Evolutionary conservation across 2,888 invertebrate species (phyloP).

Genomic region (Phlogophora meticulosa): DNA sequence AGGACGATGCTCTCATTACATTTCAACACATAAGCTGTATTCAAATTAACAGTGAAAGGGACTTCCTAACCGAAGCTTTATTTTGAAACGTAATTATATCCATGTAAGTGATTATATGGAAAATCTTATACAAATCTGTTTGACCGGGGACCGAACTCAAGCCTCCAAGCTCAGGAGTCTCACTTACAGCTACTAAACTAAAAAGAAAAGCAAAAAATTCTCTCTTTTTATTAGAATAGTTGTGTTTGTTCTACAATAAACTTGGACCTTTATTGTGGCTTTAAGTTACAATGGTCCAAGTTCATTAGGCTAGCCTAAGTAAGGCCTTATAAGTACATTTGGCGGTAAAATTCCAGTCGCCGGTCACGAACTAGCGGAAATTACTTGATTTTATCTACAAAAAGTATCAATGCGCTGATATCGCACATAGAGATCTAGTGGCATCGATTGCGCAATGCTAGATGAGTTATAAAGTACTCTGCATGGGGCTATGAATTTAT

Average conservation of each 20-base stretch:
- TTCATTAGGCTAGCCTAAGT: too few relatives aligned
- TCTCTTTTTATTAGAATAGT: not conserved
- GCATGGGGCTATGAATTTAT: slow-evolving; percentile 6
- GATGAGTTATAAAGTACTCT: slow-evolving; percentile 20
- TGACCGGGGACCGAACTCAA: too few relatives aligned
- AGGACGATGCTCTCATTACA: slow-evolving; percentile 4
- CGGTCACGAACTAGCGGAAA: slow-evolving; percentile 25
- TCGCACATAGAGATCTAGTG: slow-evolving; percentile 25
- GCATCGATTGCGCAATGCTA: slow-evolving; percentile 14
- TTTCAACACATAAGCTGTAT: not conserved
- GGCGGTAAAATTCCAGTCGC: not conserved
- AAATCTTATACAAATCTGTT: too few relatives aligned
- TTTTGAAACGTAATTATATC: not conserved
- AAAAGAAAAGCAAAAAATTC: not conserved
- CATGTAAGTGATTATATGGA: too few relatives aligned
- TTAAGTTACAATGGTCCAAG: too few relatives aligned
- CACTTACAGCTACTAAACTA: not conserved
- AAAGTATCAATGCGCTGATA: slow-evolving; percentile 20
- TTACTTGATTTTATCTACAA: slow-evolving; percentile 39
- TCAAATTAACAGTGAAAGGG: not conserved
- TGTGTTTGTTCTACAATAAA: not conserved
- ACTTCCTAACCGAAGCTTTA: not conserved
- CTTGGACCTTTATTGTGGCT: not conserved
- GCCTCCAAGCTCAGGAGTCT: too few relatives aligned
- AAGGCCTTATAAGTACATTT: slow-evolving; percentile 10